These are phyloP conservation scores for Nebria salina DNA, from an alignment of 2,888 invertebrate species.

Conservation along the genomic window DNA sequence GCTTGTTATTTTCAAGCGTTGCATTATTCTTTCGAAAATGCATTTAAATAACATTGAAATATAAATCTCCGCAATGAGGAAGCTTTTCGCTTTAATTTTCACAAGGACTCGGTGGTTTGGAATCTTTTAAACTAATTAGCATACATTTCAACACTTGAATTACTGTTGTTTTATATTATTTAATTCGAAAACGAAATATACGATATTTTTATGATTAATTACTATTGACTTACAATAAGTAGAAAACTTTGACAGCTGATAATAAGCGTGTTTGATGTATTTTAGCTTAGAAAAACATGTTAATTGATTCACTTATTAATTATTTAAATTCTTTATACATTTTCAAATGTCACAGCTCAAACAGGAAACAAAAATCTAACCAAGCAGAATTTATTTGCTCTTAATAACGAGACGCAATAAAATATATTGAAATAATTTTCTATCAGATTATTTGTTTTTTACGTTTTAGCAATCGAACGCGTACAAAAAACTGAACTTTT, in stretches of 20 bases:
- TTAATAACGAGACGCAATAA: neutral
- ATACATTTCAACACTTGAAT: neutral
- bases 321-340: neutral
- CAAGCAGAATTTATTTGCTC: neutral
- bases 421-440: neutral
- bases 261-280: neutral
- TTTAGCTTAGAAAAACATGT: neutral
- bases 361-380: too few relatives aligned
- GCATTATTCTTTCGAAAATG: neutral
- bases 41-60: neutral
- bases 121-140: neutral
- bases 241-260: neutral
- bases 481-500: neutral
- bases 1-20: neutral
- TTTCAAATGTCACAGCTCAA: neutral
- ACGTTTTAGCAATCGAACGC: neutral
- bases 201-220: neutral
- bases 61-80: neutral
- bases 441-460: neutral
- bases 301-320: neutral
- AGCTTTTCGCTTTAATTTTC: neutral
- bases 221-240: neutral
- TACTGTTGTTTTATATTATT: neutral
- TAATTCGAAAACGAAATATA: neutral
- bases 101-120: neutral